phyloP scores from a whole-genome alignment of 1,140 invertebrate genomes.

The Aphelinus certus region DNA sequence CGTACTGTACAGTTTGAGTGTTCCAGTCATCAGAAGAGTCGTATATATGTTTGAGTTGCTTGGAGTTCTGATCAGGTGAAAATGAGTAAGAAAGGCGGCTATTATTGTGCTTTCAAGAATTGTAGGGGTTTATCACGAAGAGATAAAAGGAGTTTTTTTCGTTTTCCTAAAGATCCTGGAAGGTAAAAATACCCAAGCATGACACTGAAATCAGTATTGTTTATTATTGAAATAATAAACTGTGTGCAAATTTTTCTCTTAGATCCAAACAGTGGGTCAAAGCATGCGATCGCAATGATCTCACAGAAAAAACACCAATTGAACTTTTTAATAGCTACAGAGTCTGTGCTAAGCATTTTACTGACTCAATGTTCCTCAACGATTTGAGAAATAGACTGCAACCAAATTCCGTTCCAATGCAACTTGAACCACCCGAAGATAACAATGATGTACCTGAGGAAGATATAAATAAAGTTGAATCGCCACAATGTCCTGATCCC shows the following conservation, averaged over 20 bases:
- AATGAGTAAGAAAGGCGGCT: slow-evolving; percentile 40
- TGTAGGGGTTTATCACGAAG: slow-evolving; percentile 35
- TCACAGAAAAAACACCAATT: slow-evolving; percentile 36
- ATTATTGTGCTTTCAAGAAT: slow-evolving; percentile 39
- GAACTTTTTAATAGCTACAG: slow-evolving; percentile 39
- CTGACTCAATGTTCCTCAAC: slow-evolving; percentile 39
- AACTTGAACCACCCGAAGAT: slow-evolving; percentile 10
- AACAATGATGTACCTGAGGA: background rate
- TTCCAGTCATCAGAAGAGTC: background rate
- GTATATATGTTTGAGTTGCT: background rate
- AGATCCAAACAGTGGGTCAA: slow-evolving; percentile 37
- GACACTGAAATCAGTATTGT: too few relatives aligned
- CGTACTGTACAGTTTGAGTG: background rate
- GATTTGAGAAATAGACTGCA: slow-evolving; percentile 39
- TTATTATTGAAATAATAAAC: background rate
- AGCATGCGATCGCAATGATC: slow-evolving; percentile 33
- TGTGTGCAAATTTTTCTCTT: background rate
- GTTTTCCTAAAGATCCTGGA: slow-evolving; percentile 37
- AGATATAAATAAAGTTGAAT: background rate
- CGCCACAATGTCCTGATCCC: background rate
- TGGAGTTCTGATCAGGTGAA: background rate
- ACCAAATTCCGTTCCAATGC: slow-evolving; percentile 34
- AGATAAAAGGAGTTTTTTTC: slow-evolving; percentile 38
- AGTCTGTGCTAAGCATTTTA: slow-evolving; percentile 38
- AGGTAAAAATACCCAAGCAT: slow-evolving; percentile 11